Evolutionary conservation across 1,140 invertebrate species (phyloP).

Genomic region (Schlechtendalia chinensis): DNA sequence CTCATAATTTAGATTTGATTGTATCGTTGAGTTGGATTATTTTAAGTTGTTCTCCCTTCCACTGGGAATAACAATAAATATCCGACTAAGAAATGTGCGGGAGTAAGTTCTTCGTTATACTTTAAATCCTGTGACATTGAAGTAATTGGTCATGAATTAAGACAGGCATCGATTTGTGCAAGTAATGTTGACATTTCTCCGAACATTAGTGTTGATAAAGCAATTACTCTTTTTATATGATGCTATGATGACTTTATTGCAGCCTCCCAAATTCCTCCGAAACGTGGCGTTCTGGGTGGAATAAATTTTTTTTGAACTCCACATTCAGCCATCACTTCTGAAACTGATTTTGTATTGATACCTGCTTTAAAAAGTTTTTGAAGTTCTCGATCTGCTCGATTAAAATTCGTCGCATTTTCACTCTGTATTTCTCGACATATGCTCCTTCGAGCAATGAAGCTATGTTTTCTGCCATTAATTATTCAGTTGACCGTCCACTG

Average conservation of each 20-base stretch:
- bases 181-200: conserved; percentile 52
- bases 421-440: no score
- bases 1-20: conserved; percentile 51
- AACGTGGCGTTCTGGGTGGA: no score
- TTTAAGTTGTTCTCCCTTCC: conserved; percentile 52
- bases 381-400: neutral
- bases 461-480: neutral
- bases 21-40: conserved; percentile 53
- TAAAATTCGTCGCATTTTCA: neutral
- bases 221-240: conserved; percentile 51
- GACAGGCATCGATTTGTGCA: conserved; percentile 51
- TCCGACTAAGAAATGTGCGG: no score
- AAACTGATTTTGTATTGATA: conserved; percentile 51
- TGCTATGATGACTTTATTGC: conserved; percentile 49
- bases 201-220: conserved; percentile 50
- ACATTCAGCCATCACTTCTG: no score
- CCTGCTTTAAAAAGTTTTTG: neutral
- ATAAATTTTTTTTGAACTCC: no score
- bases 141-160: conserved; percentile 52
- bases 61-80: conserved; percentile 54
- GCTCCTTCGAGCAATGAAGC: neutral
- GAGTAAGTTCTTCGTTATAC: conserved; percentile 50
- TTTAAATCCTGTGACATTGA: conserved; percentile 49
- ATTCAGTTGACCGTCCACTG: neutral
- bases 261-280: no score